phyloP scores from a whole-genome alignment of 2,113 vertebrate species.

The Xyliphius kryptos region DNA sequence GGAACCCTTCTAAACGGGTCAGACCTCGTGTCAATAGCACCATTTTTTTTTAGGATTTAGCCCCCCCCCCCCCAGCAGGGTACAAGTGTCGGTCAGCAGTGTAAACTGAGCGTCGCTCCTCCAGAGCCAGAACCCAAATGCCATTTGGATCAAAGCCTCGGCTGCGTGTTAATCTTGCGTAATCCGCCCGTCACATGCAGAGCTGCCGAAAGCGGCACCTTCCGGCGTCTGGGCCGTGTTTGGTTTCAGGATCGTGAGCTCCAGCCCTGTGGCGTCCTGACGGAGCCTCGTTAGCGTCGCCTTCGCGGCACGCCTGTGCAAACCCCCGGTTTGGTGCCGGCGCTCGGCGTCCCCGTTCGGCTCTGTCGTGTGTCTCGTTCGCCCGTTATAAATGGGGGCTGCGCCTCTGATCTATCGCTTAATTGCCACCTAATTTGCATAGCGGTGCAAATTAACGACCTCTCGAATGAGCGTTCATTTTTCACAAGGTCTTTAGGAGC shows the following conservation, averaged over 20 bases:
- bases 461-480: conserved; percentile 80
- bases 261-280: not conserved
- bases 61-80: no score
- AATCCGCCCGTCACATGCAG: not conserved
- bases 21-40: no score
- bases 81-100: no score
- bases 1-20: no score
- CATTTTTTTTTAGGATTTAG: no score
- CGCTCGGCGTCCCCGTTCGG: conserved; percentile 59
- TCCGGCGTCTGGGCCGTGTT: no score
- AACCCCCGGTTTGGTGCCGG: conserved; percentile 10
- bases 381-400: conserved; percentile 73
- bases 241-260: no score
- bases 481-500: conserved; percentile 81
- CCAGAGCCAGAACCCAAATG: not conserved
- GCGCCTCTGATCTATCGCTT: conserved; percentile 75
- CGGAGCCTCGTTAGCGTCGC: not conserved
- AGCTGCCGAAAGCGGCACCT: no score
- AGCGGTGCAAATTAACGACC: conserved; percentile 81
- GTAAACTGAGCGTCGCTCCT: not conserved
- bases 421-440: conserved; percentile 82
- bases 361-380: conserved; percentile 71
- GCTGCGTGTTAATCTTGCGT: not conserved
- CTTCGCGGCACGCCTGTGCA: not conserved
- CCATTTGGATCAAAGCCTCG: conserved; percentile 3